Percentiles rank a stretch among this genome's conserved stretches.
These are phyloP conservation scores for Andinoacara biseriatus DNA, from an alignment of 2,113 vertebrate species.

Conservation along the genomic window DNA sequence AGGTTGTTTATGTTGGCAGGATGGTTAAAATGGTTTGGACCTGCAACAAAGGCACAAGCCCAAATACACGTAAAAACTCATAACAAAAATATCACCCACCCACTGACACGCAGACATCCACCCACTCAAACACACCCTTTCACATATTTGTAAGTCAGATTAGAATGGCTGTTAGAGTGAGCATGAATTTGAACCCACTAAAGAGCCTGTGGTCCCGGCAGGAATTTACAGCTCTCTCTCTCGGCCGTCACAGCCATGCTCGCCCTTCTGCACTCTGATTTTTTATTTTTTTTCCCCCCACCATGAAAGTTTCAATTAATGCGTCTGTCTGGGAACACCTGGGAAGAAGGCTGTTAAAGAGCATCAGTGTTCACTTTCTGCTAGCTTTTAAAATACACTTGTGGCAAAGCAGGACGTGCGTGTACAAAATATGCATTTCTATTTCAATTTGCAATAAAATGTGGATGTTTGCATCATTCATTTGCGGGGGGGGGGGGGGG, in stretches of 20 bases:
- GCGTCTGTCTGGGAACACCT: not conserved
- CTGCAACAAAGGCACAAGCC: slow-evolving; percentile 15
- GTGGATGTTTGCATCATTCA: slow-evolving; percentile 16
- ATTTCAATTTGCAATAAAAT: slow-evolving; percentile 22
- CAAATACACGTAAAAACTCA: slow-evolving; percentile 3
- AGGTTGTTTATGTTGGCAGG: slow-evolving; percentile 41
- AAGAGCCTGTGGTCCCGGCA: slow-evolving; percentile 52
- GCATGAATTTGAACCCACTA: slow-evolving; percentile 63
- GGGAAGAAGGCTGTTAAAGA: not conserved
- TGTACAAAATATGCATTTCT: not conserved
- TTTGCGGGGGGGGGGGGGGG: not conserved
- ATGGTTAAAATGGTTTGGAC: slow-evolving; percentile 60
- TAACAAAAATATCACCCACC: slow-evolving; percentile 43
- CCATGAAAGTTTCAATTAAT: not conserved
- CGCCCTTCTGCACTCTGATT: not conserved
- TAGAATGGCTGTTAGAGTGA: slow-evolving; percentile 42
- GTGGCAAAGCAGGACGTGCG: not conserved
- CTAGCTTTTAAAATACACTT: not conserved
- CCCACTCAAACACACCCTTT: slow-evolving; percentile 32
- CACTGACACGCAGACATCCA: slow-evolving; percentile 35
- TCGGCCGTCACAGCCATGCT: slow-evolving; percentile 18
- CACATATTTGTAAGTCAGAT: slow-evolving; percentile 58
- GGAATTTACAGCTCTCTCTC: slow-evolving; percentile 32
- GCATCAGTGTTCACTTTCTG: not conserved
- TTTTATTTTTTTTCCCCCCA: not conserved